phyloP scores from a whole-genome alignment of 1,140 invertebrate genomes.

The Littorina saxatilis region DNA sequence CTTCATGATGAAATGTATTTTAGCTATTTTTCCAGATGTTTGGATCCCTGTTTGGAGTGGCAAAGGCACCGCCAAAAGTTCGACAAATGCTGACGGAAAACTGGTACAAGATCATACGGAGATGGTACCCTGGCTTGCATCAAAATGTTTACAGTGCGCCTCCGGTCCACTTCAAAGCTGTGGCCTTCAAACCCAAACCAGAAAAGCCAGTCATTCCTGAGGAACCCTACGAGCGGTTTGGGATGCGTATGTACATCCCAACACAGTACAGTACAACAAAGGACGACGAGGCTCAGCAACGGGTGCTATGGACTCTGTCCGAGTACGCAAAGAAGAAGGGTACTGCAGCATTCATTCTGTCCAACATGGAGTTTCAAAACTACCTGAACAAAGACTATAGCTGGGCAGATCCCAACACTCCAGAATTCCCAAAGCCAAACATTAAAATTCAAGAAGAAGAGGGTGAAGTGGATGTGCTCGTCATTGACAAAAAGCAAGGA shows the following conservation, averaged over 20 bases:
- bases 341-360: background rate
- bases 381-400: slow-evolving; percentile 17
- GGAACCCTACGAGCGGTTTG: background rate
- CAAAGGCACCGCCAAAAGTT: background rate
- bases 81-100: background rate
- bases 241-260: background rate
- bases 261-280: background rate
- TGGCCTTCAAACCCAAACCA: background rate
- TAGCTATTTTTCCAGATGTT: slow-evolving; percentile 20
- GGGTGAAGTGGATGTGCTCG: slow-evolving; percentile 6
- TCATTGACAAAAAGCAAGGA: slow-evolving; percentile 6
- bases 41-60: background rate
- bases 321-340: background rate
- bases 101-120: background rate
- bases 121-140: slow-evolving; percentile 15
- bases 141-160: background rate
- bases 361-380: slow-evolving; percentile 32
- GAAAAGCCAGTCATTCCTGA: background rate
- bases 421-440: background rate
- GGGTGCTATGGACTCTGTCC: background rate
- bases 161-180: background rate
- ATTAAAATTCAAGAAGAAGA: background rate
- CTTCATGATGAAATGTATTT: no score
- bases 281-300: slow-evolving; percentile 8
- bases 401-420: background rate